Conservation (phyloP, 2,888 invertebrate genomes). For the Eurois occulta region DNA sequence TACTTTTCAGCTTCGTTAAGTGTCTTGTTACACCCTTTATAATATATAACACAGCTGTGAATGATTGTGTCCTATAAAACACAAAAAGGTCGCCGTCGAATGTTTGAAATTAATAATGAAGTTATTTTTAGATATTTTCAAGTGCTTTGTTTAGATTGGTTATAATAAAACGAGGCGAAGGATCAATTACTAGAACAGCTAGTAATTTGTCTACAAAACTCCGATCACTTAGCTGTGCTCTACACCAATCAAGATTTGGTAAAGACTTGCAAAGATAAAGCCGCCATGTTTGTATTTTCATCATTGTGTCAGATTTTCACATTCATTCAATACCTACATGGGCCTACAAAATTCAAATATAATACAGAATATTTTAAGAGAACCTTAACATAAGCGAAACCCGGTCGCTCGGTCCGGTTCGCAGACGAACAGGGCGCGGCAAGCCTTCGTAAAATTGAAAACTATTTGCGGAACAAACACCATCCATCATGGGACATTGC, state of each 20-base stretch:
- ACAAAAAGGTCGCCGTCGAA: background rate
- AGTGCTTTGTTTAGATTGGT: background rate
- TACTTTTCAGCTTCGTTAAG: too few relatives aligned
- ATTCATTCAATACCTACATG: background rate
- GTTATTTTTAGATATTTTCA: conserved; percentile 15
- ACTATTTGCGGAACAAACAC: conserved; percentile 88
- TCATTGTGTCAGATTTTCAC: too few relatives aligned
- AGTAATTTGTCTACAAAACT: background rate
- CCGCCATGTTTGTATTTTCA: background rate
- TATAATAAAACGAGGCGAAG: background rate
- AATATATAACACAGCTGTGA: background rate
- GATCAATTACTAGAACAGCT: background rate
- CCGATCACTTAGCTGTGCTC: background rate
- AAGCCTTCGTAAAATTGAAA: conserved; percentile 85
- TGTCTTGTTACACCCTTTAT: too few relatives aligned
- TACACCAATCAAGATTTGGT: background rate
- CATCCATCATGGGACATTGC: conserved; percentile 87
- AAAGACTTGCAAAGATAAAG: background rate
- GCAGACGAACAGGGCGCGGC: conserved; percentile 40
- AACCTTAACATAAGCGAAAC: conserved; percentile 63
- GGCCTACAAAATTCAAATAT: conserved; percentile 16
- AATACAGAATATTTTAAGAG: conserved; percentile 21
- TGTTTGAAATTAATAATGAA: background rate
- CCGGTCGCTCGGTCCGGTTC: conserved; percentile 40
- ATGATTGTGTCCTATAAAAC: too few relatives aligned